These are phyloP conservation scores for Limenitis camilla DNA, from an alignment of 2,888 invertebrate species.

Conservation along the genomic window DNA sequence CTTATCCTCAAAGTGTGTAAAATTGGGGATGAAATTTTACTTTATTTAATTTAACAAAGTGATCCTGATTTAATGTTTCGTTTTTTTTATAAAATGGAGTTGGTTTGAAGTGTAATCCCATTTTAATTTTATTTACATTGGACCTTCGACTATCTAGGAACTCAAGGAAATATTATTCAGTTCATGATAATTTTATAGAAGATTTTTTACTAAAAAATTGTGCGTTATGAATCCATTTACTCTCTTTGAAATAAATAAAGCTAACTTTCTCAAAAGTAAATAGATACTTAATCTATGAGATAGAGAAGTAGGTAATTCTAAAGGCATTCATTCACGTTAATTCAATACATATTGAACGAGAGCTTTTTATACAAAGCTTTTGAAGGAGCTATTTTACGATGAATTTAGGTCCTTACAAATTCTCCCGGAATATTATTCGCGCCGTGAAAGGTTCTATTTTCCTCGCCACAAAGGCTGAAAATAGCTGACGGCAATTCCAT, in stretches of 20 bases:
- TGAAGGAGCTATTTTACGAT: conserved; percentile 38
- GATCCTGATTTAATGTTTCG: too few species aligned
- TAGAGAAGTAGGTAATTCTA: conserved; percentile 1
- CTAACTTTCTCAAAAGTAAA: not conserved
- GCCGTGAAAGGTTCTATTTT: conserved; percentile 47
- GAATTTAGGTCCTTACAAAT: conserved; percentile 29
- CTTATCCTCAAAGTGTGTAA: too few species aligned
- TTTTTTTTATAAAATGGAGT: too few species aligned
- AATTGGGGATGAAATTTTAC: too few species aligned
- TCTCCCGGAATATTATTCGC: conserved; percentile 45
- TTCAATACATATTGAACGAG: conserved; percentile 19
- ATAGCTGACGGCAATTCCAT: conserved; percentile 41
- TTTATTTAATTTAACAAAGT: too few species aligned
- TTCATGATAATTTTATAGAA: too few species aligned
- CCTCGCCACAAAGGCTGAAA: conserved; percentile 37
- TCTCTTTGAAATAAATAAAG: not conserved
- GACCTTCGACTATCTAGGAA: too few species aligned
- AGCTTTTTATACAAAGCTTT: conserved; percentile 21
- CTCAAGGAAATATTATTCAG: too few species aligned
- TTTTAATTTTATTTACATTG: too few species aligned
- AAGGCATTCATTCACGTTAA: conserved; percentile 12
- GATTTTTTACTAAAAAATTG: too few species aligned
- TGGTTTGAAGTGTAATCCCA: too few species aligned
- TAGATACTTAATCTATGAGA: not conserved
- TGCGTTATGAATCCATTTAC: not conserved